phyloP scores from a whole-genome alignment of 2,113 vertebrate genomes.

The Nipponia nippon region DNA sequence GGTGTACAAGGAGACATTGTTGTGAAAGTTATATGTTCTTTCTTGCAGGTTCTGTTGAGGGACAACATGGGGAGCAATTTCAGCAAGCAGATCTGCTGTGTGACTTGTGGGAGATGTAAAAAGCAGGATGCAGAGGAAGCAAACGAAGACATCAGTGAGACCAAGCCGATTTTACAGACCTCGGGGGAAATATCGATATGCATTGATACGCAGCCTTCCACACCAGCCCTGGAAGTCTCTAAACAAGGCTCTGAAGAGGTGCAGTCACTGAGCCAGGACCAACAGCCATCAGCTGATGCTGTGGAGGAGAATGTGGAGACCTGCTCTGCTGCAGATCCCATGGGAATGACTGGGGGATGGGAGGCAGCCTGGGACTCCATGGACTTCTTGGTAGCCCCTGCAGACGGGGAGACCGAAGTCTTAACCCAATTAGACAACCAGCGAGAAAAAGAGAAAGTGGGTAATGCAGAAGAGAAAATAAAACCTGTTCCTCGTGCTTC shows the following conservation, averaged over 20 bases:
- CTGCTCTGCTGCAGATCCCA: neutral
- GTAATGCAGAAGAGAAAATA: fast-evolving
- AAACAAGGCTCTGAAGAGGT: neutral
- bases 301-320: neutral
- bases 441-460: neutral
- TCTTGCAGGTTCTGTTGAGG: neutral
- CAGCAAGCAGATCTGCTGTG: neutral
- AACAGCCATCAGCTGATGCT: fast-evolving
- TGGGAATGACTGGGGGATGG: neutral
- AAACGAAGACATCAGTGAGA: neutral
- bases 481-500: fast-evolving
- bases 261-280: neutral
- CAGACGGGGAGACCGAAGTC: neutral
- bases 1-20: fast-evolving
- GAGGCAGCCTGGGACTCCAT: neutral
- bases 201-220: fast-evolving
- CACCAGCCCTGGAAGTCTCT: neutral
- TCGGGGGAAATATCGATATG: fast-evolving
- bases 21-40: neutral
- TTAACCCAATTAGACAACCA: neutral
- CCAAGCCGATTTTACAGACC: neutral
- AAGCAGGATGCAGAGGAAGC: neutral
- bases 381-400: neutral
- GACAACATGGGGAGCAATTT: neutral
- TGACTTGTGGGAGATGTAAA: neutral